phyloP scores from a whole-genome alignment of 1,140 invertebrate species.

The Octopus bimaculoides region DNA sequence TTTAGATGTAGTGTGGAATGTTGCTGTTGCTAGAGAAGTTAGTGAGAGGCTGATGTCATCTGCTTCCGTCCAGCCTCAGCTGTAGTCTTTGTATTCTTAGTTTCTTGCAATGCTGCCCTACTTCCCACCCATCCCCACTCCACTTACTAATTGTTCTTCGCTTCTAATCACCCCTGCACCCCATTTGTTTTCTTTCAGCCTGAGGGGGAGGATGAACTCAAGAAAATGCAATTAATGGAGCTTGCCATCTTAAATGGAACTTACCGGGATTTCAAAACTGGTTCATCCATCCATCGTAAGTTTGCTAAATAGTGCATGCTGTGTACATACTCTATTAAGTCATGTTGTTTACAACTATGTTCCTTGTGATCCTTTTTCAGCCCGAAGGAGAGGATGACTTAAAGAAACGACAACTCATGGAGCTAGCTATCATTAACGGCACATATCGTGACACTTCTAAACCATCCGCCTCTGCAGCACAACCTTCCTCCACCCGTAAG shows the following conservation, averaged over 20 bases:
- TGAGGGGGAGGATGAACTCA: constrained; percentile 98
- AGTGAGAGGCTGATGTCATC: too few species aligned
- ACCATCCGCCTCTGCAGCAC: constrained; percentile 37
- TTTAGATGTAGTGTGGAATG: too few species aligned
- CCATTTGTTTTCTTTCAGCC: constrained; percentile 68
- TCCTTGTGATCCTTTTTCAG: constrained; percentile 60
- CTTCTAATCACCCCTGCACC: constrained; percentile 14
- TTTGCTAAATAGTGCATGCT: constrained; percentile 20
- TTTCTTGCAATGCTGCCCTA: not conserved
- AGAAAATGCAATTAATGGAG: constrained; percentile 99
- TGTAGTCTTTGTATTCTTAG: not conserved
- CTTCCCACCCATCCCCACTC: not conserved
- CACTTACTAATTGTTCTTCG: constrained; percentile 11
- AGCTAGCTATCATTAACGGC: constrained; percentile 99
- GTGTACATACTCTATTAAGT: constrained; percentile 21
- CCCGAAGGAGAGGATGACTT: constrained; percentile 99
- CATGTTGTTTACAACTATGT: constrained; percentile 9
- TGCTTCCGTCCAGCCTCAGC: too few species aligned
- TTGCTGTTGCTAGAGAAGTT: too few species aligned
- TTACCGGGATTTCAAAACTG: constrained; percentile 74
- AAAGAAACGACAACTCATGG: constrained; percentile 99
- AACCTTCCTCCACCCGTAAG: constrained; percentile 45
- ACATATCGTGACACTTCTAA: constrained; percentile 80
- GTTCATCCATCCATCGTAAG: constrained; percentile 14
- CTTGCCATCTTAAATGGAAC: constrained; percentile 99